Evolutionary conservation across 2,113 vertebrate species (phyloP).

Genomic region (Strigops habroptila): DNA sequence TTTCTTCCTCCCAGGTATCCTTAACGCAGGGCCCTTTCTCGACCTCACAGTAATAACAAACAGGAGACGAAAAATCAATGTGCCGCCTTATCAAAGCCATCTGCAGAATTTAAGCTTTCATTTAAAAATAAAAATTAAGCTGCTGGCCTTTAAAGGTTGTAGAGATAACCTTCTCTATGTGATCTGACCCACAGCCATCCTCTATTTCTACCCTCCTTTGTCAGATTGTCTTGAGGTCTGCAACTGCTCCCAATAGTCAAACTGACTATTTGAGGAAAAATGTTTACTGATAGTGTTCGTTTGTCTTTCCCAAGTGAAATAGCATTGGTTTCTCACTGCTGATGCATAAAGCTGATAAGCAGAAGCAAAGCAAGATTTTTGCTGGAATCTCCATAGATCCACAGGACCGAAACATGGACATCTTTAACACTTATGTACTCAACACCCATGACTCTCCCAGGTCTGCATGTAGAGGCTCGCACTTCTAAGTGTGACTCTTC

Average conservation of each 20-base stretch:
- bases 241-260: not conserved
- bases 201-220: not conserved
- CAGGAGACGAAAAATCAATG: conserved; percentile 56
- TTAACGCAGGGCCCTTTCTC: not conserved
- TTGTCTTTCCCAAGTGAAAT: not conserved
- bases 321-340: not conserved
- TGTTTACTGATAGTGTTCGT: not conserved
- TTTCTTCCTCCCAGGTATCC: not conserved
- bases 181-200: conserved; percentile 17
- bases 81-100: conserved; percentile 50
- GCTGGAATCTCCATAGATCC: not conserved
- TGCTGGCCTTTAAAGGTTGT: conserved; percentile 48
- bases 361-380: not conserved
- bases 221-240: not conserved
- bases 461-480: not conserved
- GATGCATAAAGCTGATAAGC: not conserved
- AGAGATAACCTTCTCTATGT: conserved; percentile 49
- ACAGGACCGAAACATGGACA: not conserved
- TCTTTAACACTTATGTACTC: fast-evolving
- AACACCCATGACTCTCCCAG: not conserved
- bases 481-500: not conserved
- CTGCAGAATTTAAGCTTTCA: conserved; percentile 60
- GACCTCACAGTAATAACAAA: conserved; percentile 64
- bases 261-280: not conserved
- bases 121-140: conserved; percentile 61